Base-by-base conservation (phyloP, 2,797 vertebrate species). In the Silurus aristotelis region DNA sequence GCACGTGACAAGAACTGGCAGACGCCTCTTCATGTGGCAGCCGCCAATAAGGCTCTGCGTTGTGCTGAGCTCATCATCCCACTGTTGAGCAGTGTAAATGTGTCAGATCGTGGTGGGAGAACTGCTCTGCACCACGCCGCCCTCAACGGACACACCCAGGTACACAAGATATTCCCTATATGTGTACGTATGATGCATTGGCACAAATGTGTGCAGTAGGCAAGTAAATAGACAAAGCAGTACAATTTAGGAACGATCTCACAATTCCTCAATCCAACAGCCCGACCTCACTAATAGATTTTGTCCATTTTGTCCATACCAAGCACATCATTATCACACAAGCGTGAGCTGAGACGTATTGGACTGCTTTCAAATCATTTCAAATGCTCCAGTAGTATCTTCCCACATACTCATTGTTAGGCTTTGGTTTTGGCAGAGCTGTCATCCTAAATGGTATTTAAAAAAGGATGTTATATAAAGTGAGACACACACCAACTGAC, bases 1-100 rank as follows among this genome's bases (percentile, higher is more conserved):
- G 97, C 97, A 0, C 96, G 98, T 19, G 98, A 99, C 94, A 99
- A 99, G 94, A 99, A 98, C 94, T 99, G 98, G 98, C 98, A 99
- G 95, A 99, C 98, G 0, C 97, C 98, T 0, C 92, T 99, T 82
- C 98, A 99, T 0, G 97, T 99, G 0, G 97, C 98, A 0, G 96
- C 98, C 0, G 98, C 98, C 52, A 98, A 99, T 80, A 98, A 98
- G 80, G 96, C 98, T 0, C 93, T 98, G 86, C 96, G 96, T 67
- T 99, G 98, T 0, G 98, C 98, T 0, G 97, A 99, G 92, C 94
- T 97, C 87, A 95, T 96, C 92, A 98, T 99, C 88, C 98, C 98
- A 0, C 93, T 98, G 90, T 95, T 99, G 89, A 98, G 97, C 90
- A 97, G 97, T 0, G 97, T 99, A 85, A 99, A 99, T 0, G 98